A percentile compares a stretch with the other conserved stretches of the same genome.
Conservation (phyloP, 1,140 invertebrate genomes). For the Neotoxoptera formosana region DNA sequence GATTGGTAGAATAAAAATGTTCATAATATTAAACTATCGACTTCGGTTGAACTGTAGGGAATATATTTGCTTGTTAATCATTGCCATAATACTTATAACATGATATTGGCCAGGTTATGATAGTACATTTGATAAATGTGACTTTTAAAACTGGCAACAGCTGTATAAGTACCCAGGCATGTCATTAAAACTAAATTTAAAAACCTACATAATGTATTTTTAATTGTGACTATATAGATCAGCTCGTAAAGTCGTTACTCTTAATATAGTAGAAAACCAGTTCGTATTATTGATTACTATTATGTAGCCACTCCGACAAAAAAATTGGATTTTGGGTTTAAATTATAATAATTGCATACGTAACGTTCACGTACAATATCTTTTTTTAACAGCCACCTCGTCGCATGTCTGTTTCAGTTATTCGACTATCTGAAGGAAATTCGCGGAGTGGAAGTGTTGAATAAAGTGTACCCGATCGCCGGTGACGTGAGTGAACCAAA, state of each 20-base stretch:
- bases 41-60: too few species aligned
- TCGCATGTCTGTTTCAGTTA: constrained; percentile 68
- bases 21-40: neutral
- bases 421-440: constrained; percentile 76
- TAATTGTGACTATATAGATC: neutral
- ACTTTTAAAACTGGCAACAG: too few species aligned
- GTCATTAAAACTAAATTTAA: neutral
- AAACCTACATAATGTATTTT: neutral
- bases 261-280: neutral
- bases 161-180: too few species aligned
- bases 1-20: neutral
- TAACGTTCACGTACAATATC: neutral
- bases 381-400: neutral
- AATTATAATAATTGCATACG: neutral
- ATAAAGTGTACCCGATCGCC: constrained; percentile 74
- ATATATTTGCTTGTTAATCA: neutral
- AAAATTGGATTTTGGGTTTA: neutral
- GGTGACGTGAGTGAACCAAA: constrained; percentile 80
- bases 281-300: neutral
- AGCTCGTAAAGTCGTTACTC: neutral
- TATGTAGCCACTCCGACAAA: neutral
- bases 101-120: neutral
- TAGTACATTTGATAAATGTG: neutral
- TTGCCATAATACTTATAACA: neutral
- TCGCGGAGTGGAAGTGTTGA: constrained; percentile 68